A percentile compares a stretch with the other conserved stretches of the same genome.
Evolutionary conservation across 2,888 invertebrate genomes (phyloP).

Genomic region (Aporophyla lueneburgensis): DNA sequence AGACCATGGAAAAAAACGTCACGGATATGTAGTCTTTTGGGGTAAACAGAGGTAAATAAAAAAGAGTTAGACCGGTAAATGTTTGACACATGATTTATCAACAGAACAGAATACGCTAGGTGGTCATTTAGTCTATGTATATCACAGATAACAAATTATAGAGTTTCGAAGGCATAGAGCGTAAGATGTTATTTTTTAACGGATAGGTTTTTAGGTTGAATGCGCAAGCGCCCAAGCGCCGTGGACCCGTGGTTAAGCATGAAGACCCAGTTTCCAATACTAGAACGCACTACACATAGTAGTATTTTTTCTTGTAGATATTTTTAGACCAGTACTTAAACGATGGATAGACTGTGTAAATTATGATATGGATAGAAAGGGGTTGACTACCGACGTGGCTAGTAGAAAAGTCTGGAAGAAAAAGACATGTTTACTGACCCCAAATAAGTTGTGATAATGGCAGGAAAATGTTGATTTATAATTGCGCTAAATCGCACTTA

Average conservation of each 20-base stretch:
- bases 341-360: too few species aligned
- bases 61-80: conserved; percentile 34
- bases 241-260: background rate
- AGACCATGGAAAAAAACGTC: conserved; percentile 30
- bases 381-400: too few species aligned
- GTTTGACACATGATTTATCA: conserved; percentile 48
- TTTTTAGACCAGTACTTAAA: background rate
- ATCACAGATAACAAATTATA: conserved; percentile 27
- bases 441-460: too few species aligned
- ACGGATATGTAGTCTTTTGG: conserved; percentile 38
- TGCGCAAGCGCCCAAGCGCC: conserved; percentile 15
- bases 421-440: too few species aligned
- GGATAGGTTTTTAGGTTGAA: conserved; percentile 12
- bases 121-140: conserved; percentile 16
- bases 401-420: too few species aligned
- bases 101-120: background rate
- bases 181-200: conserved; percentile 28
- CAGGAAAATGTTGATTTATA: too few species aligned
- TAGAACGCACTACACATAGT: background rate
- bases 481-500: background rate
- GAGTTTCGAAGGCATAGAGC: conserved; percentile 10
- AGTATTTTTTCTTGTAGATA: background rate
- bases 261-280: conserved; percentile 2
- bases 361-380: too few species aligned
- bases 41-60: conserved; percentile 33